These are phyloP conservation scores for Corvus hawaiiensis DNA, from an alignment of 2,113 vertebrate genomes.

Conservation along the genomic window DNA sequence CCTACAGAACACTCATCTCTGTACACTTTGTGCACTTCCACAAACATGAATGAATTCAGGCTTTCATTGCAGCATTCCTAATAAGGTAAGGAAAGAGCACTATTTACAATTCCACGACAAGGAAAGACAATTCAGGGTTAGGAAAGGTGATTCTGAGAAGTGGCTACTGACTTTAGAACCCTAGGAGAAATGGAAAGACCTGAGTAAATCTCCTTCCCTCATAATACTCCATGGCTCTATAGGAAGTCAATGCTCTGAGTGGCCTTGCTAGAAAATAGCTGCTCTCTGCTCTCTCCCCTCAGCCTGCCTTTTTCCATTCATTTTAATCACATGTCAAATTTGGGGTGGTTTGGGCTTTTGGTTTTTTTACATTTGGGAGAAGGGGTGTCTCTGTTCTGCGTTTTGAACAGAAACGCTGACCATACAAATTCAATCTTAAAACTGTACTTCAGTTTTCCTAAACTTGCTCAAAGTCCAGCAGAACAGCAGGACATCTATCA, in stretches of 20 bases:
- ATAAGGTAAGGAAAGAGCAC: neutral
- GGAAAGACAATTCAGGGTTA: slow-evolving; percentile 4
- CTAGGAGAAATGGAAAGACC: neutral
- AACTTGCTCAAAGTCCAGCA: neutral
- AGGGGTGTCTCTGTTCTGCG: neutral
- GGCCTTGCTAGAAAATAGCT: neutral
- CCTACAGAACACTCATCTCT: neutral
- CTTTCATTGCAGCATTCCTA: slow-evolving; percentile 4
- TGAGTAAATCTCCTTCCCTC: neutral
- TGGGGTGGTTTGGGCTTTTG: neutral
- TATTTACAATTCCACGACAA: neutral
- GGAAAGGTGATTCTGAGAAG: neutral
- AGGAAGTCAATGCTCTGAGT: neutral
- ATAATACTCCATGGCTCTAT: neutral
- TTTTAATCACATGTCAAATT: neutral
- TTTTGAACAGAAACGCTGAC: neutral
- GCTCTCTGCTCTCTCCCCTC: neutral
- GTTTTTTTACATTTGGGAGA: neutral
- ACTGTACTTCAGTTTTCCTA: neutral
- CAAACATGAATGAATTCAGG: slow-evolving; percentile 8
- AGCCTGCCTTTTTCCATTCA: neutral
- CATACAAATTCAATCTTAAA: neutral
- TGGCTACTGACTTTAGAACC: neutral
- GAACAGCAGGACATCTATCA: neutral
- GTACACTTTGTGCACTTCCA: neutral